Percentiles rank a stretch among this genome's conserved stretches.
Conservation (phyloP, 2,888 invertebrate genomes). For the Drosophila percnosoma region DNA sequence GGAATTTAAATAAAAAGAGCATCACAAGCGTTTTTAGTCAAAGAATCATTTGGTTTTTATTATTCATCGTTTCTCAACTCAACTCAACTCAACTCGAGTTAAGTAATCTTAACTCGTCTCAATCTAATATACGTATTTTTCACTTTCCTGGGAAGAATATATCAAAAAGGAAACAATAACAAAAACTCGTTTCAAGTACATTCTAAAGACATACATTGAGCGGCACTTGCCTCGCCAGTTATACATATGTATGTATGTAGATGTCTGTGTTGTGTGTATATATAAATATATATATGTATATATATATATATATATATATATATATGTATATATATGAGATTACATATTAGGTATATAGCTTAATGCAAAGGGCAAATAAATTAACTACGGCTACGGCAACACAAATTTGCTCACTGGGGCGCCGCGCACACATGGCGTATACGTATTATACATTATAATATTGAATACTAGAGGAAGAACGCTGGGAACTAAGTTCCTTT, state of each 20-base stretch:
- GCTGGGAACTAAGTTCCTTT: conserved; percentile 7
- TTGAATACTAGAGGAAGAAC: not conserved
- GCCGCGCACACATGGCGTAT: conserved; percentile 55
- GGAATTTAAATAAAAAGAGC: conserved; percentile 74
- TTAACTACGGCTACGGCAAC: conserved; percentile 50
- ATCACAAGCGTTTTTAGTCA: conserved; percentile 85
- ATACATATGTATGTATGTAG: conserved; percentile 29
- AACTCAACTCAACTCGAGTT: conserved; percentile 45
- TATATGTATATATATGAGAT: conserved; percentile 20
- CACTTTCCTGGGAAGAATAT: conserved; percentile 51
- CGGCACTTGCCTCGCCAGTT: conserved; percentile 8
- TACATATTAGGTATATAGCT: conserved; percentile 52
- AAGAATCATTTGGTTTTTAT: conserved; percentile 82
- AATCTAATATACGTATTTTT: conserved; percentile 15
- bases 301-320: conserved; percentile 7
- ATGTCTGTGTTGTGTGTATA: conserved; percentile 29
- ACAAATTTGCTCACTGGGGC: conserved; percentile 50
- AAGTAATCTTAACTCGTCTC: conserved; percentile 35
- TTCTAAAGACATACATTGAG: conserved; percentile 38
- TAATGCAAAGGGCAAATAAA: conserved; percentile 44
- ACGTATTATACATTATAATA: conserved; percentile 37
- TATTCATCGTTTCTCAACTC: conserved; percentile 72
- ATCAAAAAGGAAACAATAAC: conserved; percentile 32
- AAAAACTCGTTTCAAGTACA: conserved; percentile 39
- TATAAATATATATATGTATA: conserved; percentile 22